Evolutionary conservation across 2,797 vertebrate genomes (phyloP).

Genomic region (Leptoclinus maculatus): DNA sequence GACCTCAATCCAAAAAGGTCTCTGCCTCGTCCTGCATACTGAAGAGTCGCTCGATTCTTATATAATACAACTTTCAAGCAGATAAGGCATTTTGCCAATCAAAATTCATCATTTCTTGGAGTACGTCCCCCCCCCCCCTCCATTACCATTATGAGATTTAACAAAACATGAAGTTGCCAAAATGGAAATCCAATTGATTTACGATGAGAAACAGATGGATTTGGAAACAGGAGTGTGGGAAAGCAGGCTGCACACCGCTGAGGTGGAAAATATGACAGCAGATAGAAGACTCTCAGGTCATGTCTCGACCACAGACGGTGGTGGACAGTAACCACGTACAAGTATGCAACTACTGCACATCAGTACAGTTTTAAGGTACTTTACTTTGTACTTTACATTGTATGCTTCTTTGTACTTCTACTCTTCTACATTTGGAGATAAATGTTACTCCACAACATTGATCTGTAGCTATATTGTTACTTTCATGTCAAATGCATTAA

Average conservation of each 20-base stretch:
- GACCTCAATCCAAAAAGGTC: conserved; percentile 23
- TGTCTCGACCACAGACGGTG: neutral
- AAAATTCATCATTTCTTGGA: conserved; percentile 23
- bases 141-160: conserved; percentile 23
- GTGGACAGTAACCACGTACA: neutral
- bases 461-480: neutral
- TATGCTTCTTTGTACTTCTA: neutral
- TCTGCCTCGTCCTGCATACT: conserved; percentile 24
- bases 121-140: neutral
- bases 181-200: conserved; percentile 38
- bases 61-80: conserved; percentile 5
- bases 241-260: conserved; percentile 39
- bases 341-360: neutral
- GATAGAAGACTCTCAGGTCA: conserved; percentile 14
- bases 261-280: conserved; percentile 53
- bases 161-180: neutral
- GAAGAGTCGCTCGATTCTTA: neutral
- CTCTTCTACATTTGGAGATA: neutral
- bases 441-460: neutral
- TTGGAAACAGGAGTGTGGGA: conserved; percentile 38
- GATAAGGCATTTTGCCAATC: conserved; percentile 4
- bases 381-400: neutral
- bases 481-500: neutral
- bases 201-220: conserved; percentile 15
- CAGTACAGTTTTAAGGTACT: neutral